Percentiles rank a stretch among this genome's conserved stretches.
These are phyloP conservation scores for Cyanoderma ruficeps DNA, from an alignment of 2,113 vertebrate genomes.

Conservation along the genomic window DNA sequence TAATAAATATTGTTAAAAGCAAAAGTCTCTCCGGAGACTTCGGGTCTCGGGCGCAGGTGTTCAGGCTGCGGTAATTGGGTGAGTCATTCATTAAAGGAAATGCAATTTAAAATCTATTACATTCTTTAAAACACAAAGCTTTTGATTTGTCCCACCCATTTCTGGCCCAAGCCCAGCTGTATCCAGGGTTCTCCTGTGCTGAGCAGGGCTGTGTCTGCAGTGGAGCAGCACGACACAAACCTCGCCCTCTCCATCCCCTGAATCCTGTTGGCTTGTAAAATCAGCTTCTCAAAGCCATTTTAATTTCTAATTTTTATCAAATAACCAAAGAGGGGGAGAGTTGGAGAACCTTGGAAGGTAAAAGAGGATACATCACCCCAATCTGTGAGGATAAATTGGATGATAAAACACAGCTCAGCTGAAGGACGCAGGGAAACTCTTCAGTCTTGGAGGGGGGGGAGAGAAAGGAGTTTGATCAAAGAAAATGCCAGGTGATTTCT, in stretches of 20 bases:
- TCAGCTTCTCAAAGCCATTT: neutral
- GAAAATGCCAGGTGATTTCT: constrained; percentile 3
- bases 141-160: neutral
- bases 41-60: constrained; percentile 60
- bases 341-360: neutral
- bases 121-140: constrained; percentile 59
- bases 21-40: constrained; percentile 60
- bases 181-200: neutral
- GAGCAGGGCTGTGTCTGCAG: neutral
- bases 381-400: neutral
- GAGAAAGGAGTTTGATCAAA: neutral
- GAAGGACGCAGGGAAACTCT: neutral
- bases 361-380: neutral
- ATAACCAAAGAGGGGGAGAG: neutral
- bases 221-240: neutral
- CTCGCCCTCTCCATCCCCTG: neutral
- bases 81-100: constrained; percentile 73
- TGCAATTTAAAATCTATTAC: constrained; percentile 69
- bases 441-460: neutral
- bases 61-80: constrained; percentile 62
- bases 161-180: constrained; percentile 48
- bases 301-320: neutral
- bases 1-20: constrained; percentile 69
- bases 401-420: neutral
- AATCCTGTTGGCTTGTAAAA: neutral